Base-by-base conservation (phyloP, 2,113 vertebrate genomes). In the Acanthisitta chloris region DNA sequence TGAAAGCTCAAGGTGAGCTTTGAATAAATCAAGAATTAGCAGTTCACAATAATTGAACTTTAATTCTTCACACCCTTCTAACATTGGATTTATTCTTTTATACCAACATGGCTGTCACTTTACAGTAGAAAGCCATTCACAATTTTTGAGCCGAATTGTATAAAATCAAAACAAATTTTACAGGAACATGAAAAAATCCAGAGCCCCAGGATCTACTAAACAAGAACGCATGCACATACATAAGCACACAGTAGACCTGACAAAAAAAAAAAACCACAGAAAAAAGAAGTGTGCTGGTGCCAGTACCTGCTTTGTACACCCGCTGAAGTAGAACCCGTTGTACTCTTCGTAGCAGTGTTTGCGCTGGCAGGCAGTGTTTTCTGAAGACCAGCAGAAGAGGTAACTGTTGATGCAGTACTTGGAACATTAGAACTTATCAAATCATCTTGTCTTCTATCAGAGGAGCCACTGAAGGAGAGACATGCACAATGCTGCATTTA, bases 381-480 rank as follows among this genome's bases (percentile, higher is more conserved):
- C 97, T 98, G 99, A 94, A 98, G 98, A 97, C 99, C 99, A 93
- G 98, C 98, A 96, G 99, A 98, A 96, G 99, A 99, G 98, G 99
- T 99, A 99, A 99, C 98, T 94, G 99, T 99, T 98, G 99, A 98
- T 97, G 98, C 98, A 98, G 98, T 97, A 98, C 97, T 98, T 97
- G 98, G 98, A 97, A 99, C 95, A 96, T 97, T 98, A 91, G 99
- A 98, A 97, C 98, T 99, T 97, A 99, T 97, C 96, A 99, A 91
- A 96, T 99, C 99, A 85, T 99, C 99, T 81, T 99, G 98, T 97
- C 98, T 98, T 98, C 99, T 98, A 97, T 99, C 99, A 97, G 99
- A 99, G 88, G 99, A 99, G 96, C 98, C 98, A 96, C 99, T 99
- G 97, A 97, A 97, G 95, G 78, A 98, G 94, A 98, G 84, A 97